These are phyloP conservation scores for Sarcophaga carnaria DNA, from an alignment of 2,888 invertebrate genomes.

Conservation along the genomic window DNA sequence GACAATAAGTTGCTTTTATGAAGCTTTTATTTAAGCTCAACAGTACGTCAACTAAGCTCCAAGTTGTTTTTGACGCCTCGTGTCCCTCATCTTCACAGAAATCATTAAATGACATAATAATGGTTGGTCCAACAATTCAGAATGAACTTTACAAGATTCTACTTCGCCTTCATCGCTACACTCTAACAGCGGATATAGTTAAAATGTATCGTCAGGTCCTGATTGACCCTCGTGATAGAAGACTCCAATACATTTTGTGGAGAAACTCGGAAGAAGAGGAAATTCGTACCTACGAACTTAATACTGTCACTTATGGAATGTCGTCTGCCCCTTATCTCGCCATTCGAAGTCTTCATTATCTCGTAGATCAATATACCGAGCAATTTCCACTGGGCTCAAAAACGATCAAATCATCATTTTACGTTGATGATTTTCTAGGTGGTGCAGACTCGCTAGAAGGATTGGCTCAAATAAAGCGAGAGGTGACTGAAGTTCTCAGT, in stretches of 20 bases:
- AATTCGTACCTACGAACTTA: constrained; percentile 9
- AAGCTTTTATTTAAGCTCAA: neutral
- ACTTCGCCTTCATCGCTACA: constrained; percentile 54
- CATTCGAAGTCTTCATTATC: constrained; percentile 36
- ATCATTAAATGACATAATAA: constrained; percentile 58
- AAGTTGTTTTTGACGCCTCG: too few relatives aligned
- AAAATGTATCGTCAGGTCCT: constrained; percentile 62
- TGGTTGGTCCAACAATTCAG: constrained; percentile 66
- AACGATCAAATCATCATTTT: constrained; percentile 46
- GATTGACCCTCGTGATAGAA: constrained; percentile 17
- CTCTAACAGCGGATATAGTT: constrained; percentile 61
- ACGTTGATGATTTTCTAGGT: constrained; percentile 32
- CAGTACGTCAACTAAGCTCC: too few relatives aligned
- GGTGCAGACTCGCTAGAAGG: constrained; percentile 19
- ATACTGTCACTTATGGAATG: constrained; percentile 1
- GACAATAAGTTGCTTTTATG: constrained; percentile 63
- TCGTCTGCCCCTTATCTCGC: constrained; percentile 35
- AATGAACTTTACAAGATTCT: constrained; percentile 40
- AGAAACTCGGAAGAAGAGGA: constrained; percentile 43
- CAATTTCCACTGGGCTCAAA: constrained; percentile 33
- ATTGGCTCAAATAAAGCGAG: constrained; percentile 21
- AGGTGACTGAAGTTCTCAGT: constrained; percentile 14
- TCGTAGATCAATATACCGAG: constrained; percentile 38
- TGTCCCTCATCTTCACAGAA: constrained; percentile 23
- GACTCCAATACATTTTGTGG: constrained; percentile 58